Conservation (phyloP, 2,797 vertebrate species). For the Notoglanidium macrostoma region DNA sequence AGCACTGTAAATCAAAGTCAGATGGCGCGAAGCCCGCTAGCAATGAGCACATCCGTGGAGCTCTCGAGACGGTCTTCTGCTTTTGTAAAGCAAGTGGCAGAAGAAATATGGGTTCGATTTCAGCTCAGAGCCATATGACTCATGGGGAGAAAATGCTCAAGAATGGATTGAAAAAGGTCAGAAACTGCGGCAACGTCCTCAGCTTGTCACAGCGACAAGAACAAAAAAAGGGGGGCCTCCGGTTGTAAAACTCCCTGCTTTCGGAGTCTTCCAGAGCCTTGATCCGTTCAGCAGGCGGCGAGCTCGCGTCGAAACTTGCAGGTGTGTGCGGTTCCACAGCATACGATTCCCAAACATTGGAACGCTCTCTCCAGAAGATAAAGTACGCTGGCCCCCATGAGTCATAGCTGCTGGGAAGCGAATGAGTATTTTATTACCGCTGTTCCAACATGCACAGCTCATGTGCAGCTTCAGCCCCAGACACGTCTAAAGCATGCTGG, state of each 20-base stretch:
- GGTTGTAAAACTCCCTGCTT: constrained; percentile 16
- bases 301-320: constrained; percentile 16
- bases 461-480: constrained; percentile 35
- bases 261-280: not conserved
- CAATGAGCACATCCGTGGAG: constrained; percentile 3
- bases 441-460: constrained; percentile 58
- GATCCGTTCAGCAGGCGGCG: not conserved
- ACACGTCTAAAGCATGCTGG: constrained; percentile 35
- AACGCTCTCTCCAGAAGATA: constrained; percentile 50
- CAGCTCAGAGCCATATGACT: constrained; percentile 48
- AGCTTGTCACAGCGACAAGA: not conserved
- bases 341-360: constrained; percentile 44
- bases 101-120: constrained; percentile 34
- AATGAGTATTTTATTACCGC: constrained; percentile 56
- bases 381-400: constrained; percentile 51
- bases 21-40: constrained; percentile 22
- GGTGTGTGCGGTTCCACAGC: constrained; percentile 41
- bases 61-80: constrained; percentile 19
- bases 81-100: constrained; percentile 36
- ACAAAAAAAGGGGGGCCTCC: not conserved
- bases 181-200: constrained; percentile 30
- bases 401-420: constrained; percentile 60
- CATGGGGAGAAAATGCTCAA: constrained; percentile 39
- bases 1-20: constrained; percentile 42
- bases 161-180: constrained; percentile 36